Evolutionary conservation across 2,888 invertebrate species (phyloP).

Genomic region (Cacoxenus indagator): DNA sequence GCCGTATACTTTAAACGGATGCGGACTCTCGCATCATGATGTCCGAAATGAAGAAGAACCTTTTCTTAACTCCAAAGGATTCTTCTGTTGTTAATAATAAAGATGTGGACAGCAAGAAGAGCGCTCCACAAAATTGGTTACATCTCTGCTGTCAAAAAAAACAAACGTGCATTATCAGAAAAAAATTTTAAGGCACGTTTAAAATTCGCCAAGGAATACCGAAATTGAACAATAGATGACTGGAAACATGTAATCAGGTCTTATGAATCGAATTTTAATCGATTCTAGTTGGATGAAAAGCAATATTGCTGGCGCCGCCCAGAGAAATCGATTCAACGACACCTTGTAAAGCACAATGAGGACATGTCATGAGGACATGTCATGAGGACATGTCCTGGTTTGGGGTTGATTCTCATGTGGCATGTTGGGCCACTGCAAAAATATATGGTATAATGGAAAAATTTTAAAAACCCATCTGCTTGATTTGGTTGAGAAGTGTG

Average conservation of each 20-base stretch:
- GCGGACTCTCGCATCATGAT: not conserved
- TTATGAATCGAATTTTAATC: slow-evolving; percentile 20
- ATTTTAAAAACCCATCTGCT: slow-evolving; percentile 21
- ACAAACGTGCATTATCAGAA: slow-evolving; percentile 9
- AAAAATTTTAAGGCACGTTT: slow-evolving; percentile 20
- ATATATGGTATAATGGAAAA: slow-evolving; percentile 30
- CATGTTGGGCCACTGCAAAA: slow-evolving; percentile 26
- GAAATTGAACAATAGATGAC: slow-evolving; percentile 22
- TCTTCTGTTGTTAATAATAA: slow-evolving; percentile 9
- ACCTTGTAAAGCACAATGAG: slow-evolving; percentile 22
- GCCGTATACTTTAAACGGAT: not conserved
- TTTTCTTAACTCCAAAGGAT: slow-evolving; percentile 8
- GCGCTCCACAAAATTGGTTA: no score
- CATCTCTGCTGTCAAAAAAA: no score
- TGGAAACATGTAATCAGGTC: slow-evolving; percentile 27
- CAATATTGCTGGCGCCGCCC: not conserved
- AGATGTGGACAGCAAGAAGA: no score
- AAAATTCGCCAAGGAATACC: slow-evolving; percentile 8
- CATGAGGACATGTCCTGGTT: slow-evolving; percentile 32
- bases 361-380: slow-evolving; percentile 34
- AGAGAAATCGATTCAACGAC: not conserved
- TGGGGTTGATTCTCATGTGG: slow-evolving; percentile 37
- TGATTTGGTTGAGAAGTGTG: slow-evolving; percentile 25
- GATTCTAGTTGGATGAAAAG: no score
- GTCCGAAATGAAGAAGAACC: not conserved